These are phyloP conservation scores for Leptopilina clavipes DNA, from an alignment of 1,140 invertebrate species.

Conservation along the genomic window DNA sequence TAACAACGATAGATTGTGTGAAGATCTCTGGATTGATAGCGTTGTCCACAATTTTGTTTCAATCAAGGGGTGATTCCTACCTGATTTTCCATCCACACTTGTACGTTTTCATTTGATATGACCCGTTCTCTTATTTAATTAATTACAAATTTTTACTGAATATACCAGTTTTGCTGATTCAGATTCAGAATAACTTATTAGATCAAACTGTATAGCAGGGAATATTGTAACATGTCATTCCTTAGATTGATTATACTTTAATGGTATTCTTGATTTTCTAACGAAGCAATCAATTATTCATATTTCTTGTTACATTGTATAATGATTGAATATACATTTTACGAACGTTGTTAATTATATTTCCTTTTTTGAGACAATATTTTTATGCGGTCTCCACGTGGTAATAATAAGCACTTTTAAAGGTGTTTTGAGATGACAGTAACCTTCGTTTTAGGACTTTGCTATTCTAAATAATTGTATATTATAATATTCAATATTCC, in stretches of 20 bases:
- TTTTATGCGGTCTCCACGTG: neutral
- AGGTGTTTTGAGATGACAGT: slow-evolving; percentile 12
- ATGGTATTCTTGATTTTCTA: neutral
- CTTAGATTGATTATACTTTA: neutral
- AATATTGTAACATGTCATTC: slow-evolving; percentile 49
- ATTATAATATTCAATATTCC: too few relatives aligned
- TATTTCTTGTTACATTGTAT: neutral
- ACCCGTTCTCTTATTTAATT: too few relatives aligned
- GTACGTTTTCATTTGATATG: too few relatives aligned
- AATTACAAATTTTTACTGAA: too few relatives aligned
- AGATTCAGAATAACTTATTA: too few relatives aligned
- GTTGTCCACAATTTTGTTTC: too few relatives aligned
- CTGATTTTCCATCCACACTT: too few relatives aligned
- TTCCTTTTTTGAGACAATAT: neutral
- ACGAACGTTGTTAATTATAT: neutral
- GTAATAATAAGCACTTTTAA: neutral
- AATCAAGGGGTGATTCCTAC: too few relatives aligned
- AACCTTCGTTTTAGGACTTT: slow-evolving; percentile 6
- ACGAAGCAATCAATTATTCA: slow-evolving; percentile 2
- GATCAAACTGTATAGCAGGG: slow-evolving; percentile 33
- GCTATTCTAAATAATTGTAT: slow-evolving; percentile 1
- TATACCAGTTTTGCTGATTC: too few relatives aligned
- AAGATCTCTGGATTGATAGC: too few relatives aligned
- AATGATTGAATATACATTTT: slow-evolving; percentile 20
- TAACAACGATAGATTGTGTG: too few relatives aligned